A percentile compares a stretch with the other conserved stretches of the same genome.
Conservation (phyloP, 2,888 invertebrate species). For the Harpagoxenus sublaevis region DNA sequence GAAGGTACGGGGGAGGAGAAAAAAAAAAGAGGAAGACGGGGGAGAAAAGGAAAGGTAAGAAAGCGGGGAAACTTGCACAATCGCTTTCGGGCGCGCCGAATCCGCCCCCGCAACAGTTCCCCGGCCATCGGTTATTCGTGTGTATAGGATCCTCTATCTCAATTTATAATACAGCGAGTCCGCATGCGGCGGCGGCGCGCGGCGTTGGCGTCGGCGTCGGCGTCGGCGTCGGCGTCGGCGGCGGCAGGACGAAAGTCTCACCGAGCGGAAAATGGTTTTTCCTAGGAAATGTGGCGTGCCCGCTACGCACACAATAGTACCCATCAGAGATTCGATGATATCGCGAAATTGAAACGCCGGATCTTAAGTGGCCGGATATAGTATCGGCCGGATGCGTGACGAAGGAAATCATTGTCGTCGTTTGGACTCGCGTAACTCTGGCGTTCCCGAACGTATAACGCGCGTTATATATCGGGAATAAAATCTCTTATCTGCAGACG, state of each 20-base stretch:
- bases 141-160: constrained; percentile 71
- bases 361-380: constrained; percentile 31
- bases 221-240: too few relatives aligned
- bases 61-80: constrained; percentile 61
- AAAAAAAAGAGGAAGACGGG: background rate
- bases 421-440: background rate
- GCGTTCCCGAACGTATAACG: background rate
- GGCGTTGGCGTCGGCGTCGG: background rate
- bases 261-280: constrained; percentile 65
- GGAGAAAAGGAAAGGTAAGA: constrained; percentile 37
- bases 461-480: background rate
- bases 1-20: background rate
- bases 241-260: constrained; percentile 35
- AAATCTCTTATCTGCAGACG: background rate
- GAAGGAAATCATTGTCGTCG: constrained; percentile 9
- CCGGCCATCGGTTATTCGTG: constrained; percentile 66
- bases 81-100: constrained; percentile 64
- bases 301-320: constrained; percentile 38
- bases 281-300: constrained; percentile 44
- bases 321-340: constrained; percentile 55
- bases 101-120: constrained; percentile 62
- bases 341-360: constrained; percentile 41
- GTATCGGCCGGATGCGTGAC: constrained; percentile 31
- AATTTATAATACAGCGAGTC: constrained; percentile 68
- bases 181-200: constrained; percentile 36